Base-by-base conservation (phyloP, 53 echinoderm and acorn worm species). In the Crossaster papposus region DNA sequence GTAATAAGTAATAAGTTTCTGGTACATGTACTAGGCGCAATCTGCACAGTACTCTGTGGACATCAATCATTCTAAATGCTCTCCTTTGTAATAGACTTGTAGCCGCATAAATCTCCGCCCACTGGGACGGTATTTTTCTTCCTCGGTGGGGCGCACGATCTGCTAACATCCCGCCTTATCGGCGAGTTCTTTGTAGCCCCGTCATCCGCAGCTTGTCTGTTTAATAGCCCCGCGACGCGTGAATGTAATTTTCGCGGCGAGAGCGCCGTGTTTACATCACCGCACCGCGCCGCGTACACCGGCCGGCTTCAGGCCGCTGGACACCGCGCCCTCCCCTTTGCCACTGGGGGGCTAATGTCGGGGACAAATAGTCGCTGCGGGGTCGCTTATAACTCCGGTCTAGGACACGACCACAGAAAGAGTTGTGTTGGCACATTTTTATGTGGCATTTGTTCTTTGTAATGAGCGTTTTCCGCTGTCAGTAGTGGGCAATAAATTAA, bases 191-290 rank as follows among this genome's bases (percentile, higher is more conserved):
- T 85, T 85, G 85, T 83, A 54, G 34, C 85, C 74, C 85, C 74
- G 74, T 34, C 51, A 54, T 4, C 74, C 44, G 28, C n/a, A 1
- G 62, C 24, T 6, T 70, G 37, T 12, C 32, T 13, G 26, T 26
- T 17, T 70, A 83, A 83, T 70, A 83, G 83, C 83, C 44, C 70
- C 68, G 24, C 83, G 83, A 70, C 70, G 83, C 70, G 83, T 70
- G 68, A 65, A 70, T 70, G 83, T 83, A 68, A 70, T 83, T 83
- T 83, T 68, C 83, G 50, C 83, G 14, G 83, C 83, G 38, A 85
- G 85, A 85, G 31, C 10, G 26, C 9, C 24, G 30, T 73, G 85
- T 85, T 85, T 85, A 85, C 85, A 85, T 85, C 85, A 85, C 54
- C 54, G 54, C 85, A 34, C 54, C 33, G 85, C 38, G 85, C 85